Evolutionary conservation across 2,797 vertebrate genomes (phyloP).

Genomic region (Thaleichthys pacificus): DNA sequence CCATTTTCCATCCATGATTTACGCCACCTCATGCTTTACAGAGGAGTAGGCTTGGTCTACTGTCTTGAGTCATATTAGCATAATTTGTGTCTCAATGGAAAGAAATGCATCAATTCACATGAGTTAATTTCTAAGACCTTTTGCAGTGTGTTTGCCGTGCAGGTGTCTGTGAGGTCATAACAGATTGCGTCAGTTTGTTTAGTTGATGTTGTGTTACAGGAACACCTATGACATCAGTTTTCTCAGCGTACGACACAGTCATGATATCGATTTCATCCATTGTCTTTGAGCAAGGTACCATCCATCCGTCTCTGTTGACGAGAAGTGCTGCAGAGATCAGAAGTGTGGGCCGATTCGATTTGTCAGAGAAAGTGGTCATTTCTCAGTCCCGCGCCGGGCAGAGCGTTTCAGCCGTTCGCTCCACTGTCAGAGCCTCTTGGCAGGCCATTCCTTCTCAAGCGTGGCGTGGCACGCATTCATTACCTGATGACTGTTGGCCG

Average conservation of each 20-base stretch:
- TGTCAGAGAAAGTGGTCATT: constrained; percentile 32
- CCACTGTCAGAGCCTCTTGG: constrained; percentile 1
- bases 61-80: constrained; percentile 34
- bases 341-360: constrained; percentile 55
- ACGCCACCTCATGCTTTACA: constrained; percentile 46
- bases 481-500: constrained; percentile 51
- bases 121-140: background rate
- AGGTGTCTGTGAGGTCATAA: background rate
- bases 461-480: constrained; percentile 48
- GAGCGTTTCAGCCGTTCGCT: background rate
- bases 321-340: constrained; percentile 57
- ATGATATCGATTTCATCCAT: constrained; percentile 53
- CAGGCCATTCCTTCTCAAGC: constrained; percentile 33
- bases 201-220: background rate
- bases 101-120: background rate
- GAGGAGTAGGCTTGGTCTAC: constrained; percentile 20
- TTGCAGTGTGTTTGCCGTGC: background rate
- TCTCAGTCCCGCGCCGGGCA: constrained; percentile 16
- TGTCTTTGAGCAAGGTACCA: background rate
- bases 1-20: constrained; percentile 47
- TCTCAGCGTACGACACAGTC: constrained; percentile 41
- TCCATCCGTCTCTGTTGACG: constrained; percentile 56
- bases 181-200: background rate
- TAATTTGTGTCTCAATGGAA: constrained; percentile 42
- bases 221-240: constrained; percentile 24